A percentile compares a stretch with the other conserved stretches of the same genome.
These are phyloP conservation scores for Erethizon dorsatum DNA, from an alignment of 2,797 vertebrate species.

Conservation along the genomic window DNA sequence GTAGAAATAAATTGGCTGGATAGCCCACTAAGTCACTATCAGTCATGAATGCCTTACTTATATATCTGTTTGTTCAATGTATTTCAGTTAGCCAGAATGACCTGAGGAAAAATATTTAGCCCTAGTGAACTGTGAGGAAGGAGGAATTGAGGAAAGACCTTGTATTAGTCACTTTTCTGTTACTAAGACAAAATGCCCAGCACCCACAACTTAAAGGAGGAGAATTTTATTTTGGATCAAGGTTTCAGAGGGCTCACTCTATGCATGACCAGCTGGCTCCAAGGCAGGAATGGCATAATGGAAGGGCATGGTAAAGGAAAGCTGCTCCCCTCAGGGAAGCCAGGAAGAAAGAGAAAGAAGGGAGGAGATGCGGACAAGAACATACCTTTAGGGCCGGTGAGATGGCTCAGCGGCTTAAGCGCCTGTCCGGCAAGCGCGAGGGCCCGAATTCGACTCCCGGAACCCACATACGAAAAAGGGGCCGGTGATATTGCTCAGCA, in stretches of 20 bases:
- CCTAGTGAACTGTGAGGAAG: not conserved
- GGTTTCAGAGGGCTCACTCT: not conserved
- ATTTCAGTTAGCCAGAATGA: constrained; percentile 15
- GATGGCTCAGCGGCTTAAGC: too few relatives aligned
- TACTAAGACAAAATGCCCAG: not conserved
- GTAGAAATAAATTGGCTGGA: not conserved
- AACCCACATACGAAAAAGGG: too few relatives aligned
- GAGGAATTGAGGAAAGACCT: not conserved
- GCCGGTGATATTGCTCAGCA: too few relatives aligned
- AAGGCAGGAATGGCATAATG: not conserved
- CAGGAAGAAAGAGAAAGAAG: not conserved
- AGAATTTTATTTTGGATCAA: not conserved
- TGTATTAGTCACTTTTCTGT: not conserved
- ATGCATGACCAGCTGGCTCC: not conserved
- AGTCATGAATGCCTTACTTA: not conserved
- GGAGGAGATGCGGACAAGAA: not conserved
- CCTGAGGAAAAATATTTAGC: not conserved
- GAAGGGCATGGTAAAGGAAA: not conserved
- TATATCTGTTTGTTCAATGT: not conserved
- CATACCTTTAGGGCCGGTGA: too few relatives aligned
- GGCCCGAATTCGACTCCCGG: too few relatives aligned
- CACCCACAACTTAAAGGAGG: not conserved
- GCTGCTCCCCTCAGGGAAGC: not conserved
- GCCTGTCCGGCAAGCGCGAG: too few relatives aligned
- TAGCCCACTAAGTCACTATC: not conserved